phyloP scores from a whole-genome alignment of 2,113 vertebrate genomes.

The Sinocyclocheilus anshuiensis region DNA sequence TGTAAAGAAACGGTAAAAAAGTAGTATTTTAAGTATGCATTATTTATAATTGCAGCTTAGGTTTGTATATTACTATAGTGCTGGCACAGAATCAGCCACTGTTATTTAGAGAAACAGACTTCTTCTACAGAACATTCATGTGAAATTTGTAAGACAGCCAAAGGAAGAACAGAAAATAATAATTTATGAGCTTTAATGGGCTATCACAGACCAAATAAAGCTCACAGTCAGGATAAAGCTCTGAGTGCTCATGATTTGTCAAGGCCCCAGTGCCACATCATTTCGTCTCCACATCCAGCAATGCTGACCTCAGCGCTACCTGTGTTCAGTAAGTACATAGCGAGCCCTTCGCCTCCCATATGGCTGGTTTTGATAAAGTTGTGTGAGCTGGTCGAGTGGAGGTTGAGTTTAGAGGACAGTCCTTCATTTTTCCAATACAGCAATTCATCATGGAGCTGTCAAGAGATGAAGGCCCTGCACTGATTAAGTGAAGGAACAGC shows the following conservation, averaged over 20 bases:
- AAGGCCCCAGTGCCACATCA: constrained; percentile 4
- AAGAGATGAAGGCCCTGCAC: neutral
- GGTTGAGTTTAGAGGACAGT: constrained; percentile 38
- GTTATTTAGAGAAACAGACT: neutral
- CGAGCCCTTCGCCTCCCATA: neutral
- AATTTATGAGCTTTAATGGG: constrained; percentile 8
- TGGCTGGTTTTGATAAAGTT: constrained; percentile 38
- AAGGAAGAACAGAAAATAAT: neutral
- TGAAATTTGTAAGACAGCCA: constrained; percentile 2
- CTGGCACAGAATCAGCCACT: neutral
- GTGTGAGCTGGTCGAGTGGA: constrained; percentile 23
- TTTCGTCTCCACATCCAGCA: constrained; percentile 19
- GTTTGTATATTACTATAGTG: neutral
- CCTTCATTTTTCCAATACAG: constrained; percentile 21
- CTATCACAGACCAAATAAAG: constrained; percentile 19
- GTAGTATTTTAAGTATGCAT: neutral
- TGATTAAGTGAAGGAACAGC: constrained; percentile 33
- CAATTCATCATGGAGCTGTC: constrained; percentile 44
- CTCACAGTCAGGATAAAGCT: constrained; percentile 9
- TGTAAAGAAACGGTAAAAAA: neutral
- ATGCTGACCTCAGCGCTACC: constrained; percentile 28
- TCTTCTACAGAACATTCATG: neutral
- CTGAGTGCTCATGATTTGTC: neutral
- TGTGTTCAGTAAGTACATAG: constrained; percentile 16
- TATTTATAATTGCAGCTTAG: no score